Evolutionary conservation across 2,888 invertebrate genomes (phyloP).

Genomic region (Copidosoma aretas): DNA sequence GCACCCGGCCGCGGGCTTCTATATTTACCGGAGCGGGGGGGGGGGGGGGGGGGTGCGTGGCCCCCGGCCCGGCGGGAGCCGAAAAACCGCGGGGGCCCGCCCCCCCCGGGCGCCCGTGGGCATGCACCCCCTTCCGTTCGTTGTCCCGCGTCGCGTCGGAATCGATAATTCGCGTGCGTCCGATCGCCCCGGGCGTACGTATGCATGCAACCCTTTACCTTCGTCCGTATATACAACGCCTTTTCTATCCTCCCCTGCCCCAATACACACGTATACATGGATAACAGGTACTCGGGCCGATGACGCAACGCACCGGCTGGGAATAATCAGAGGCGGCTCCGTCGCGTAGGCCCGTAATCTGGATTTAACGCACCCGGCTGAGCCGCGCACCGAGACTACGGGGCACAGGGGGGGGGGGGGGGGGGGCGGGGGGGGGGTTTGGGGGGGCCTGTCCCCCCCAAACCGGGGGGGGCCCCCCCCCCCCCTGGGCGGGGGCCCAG

Average conservation of each 20-base stretch:
- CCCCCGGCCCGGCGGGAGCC: slow-evolving; percentile 13
- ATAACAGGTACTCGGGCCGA: slow-evolving; percentile 10
- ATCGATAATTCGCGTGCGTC: slow-evolving; percentile 39
- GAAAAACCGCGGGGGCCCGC: too few species aligned
- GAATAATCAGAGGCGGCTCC: slow-evolving; percentile 35
- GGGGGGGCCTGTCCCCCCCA: too few species aligned
- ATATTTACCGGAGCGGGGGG: neutral
- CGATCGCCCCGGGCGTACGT: slow-evolving; percentile 31
- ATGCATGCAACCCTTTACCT: too few species aligned
- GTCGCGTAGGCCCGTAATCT: slow-evolving; percentile 45
- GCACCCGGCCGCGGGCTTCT: too few species aligned
- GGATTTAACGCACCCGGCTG: slow-evolving; percentile 48
- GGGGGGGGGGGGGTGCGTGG: neutral
- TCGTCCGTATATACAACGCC: neutral
- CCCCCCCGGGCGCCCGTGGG: too few species aligned
- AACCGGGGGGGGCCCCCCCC: too few species aligned
- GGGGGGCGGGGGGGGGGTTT: too few species aligned
- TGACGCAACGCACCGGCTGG: slow-evolving; percentile 13
- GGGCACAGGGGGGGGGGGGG: neutral
- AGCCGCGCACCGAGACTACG: neutral
- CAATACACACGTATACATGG: too few species aligned
- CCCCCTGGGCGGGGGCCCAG: too few species aligned
- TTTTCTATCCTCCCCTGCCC: neutral
- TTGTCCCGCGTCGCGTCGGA: slow-evolving; percentile 28
- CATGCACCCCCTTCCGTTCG: too few species aligned